A percentile compares a stretch with the other conserved stretches of the same genome.
phyloP scores from a whole-genome alignment of 2,888 invertebrate genomes.

The Mesorhabditis belari region DNA sequence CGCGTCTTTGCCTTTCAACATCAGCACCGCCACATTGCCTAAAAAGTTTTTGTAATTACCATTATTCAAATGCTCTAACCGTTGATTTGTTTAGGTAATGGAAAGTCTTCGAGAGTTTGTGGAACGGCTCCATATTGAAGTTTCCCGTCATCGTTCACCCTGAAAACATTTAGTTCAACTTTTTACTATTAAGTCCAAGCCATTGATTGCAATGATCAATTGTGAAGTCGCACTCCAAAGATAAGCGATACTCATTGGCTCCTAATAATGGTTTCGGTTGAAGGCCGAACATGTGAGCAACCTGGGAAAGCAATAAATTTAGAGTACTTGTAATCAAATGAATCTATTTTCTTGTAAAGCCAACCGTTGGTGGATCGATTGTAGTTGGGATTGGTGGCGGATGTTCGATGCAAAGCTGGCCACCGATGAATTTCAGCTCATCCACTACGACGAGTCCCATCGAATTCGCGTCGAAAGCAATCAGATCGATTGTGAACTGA shows the following conservation, averaged over 20 bases:
- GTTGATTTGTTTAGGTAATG: slow-evolving; percentile 20
- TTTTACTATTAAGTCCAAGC: no score
- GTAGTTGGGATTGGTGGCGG: slow-evolving; percentile 31
- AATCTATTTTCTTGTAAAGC: neutral
- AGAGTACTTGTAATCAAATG: no score
- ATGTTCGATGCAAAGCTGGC: slow-evolving; percentile 34
- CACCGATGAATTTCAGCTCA: slow-evolving; percentile 19
- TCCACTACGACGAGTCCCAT: slow-evolving; percentile 38
- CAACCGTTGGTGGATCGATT: slow-evolving; percentile 27
- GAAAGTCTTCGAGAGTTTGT: slow-evolving; percentile 22
- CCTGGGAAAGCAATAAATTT: slow-evolving; percentile 16
- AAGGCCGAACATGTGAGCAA: slow-evolving; percentile 24
- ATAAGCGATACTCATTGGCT: slow-evolving; percentile 21
- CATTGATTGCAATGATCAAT: slow-evolving; percentile 49
- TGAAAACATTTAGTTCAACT: no score
- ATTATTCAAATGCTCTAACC: neutral
- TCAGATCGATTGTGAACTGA: slow-evolving; percentile 46
- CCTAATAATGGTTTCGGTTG: slow-evolving; percentile 30
- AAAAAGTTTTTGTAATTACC: neutral
- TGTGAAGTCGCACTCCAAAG: slow-evolving; percentile 43
- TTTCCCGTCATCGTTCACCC: slow-evolving; percentile 31
- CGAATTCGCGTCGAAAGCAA: slow-evolving; percentile 39
- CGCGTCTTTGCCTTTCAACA: slow-evolving; percentile 16
- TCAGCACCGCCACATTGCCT: slow-evolving; percentile 32
- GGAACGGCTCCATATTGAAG: slow-evolving; percentile 34